Conservation (phyloP, 2,797 vertebrate species). For the Falco naumanni region DNA sequence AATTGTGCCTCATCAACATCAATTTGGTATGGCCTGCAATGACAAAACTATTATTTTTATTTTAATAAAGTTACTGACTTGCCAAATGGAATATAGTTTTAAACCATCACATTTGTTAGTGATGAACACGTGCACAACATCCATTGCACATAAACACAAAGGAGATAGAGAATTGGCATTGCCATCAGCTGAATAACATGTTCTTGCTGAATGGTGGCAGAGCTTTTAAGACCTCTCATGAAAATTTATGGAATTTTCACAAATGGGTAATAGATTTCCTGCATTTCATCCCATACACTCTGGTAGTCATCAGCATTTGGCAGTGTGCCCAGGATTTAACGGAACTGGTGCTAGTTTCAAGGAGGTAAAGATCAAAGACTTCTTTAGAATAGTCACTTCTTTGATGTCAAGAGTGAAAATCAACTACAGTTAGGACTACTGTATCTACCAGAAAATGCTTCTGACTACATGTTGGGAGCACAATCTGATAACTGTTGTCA, state of each 20-base stretch:
- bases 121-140: not conserved
- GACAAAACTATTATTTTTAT: not conserved
- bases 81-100: not conserved
- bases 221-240: not conserved
- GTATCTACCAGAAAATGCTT: not conserved
- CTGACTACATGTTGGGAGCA: not conserved
- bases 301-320: conserved; percentile 18
- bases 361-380: conserved; percentile 44
- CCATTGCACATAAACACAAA: not conserved
- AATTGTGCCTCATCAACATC: not conserved
- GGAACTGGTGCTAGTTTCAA: not conserved
- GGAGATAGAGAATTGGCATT: not conserved
- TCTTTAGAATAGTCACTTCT: conserved; percentile 1
- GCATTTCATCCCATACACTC: not conserved
- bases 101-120: not conserved
- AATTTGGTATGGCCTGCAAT: not conserved
- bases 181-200: not conserved
- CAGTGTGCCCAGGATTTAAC: not conserved
- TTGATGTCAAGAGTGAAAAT: not conserved
- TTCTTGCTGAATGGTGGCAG: not conserved
- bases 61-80: conserved; percentile 3
- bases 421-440: not conserved
- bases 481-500: not conserved
- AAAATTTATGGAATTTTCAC: conserved; percentile 32
- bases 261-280: not conserved